A percentile compares a stretch with the other conserved stretches of the same genome.
These are phyloP conservation scores for Diabrotica undecimpunctata DNA, from an alignment of 1,140 invertebrate genomes.

Conservation along the genomic window DNA sequence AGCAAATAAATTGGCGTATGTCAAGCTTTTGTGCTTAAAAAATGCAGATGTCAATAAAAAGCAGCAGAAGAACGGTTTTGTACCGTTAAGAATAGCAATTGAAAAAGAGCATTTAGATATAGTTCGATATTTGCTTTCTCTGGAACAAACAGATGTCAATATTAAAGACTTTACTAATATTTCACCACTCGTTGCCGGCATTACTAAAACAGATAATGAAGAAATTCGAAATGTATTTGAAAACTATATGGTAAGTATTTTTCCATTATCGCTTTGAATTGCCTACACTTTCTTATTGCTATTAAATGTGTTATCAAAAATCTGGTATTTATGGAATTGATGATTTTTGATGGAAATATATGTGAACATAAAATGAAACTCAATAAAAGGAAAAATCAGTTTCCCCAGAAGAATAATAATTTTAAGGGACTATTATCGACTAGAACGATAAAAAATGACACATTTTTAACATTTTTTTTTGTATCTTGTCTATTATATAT, in stretches of 20 bases:
- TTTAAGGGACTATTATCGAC: no score
- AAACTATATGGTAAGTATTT: slow-evolving; percentile 32
- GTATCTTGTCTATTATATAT: no score
- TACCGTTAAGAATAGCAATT: slow-evolving; percentile 57
- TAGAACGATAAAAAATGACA: no score
- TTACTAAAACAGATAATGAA: slow-evolving; percentile 22
- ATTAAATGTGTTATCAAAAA: no score
- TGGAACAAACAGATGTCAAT: slow-evolving; percentile 10
- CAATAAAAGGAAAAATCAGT: no score
- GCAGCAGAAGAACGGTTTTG: slow-evolving; percentile 54
- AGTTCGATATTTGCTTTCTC: slow-evolving; percentile 51
- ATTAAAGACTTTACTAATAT: slow-evolving; percentile 32
- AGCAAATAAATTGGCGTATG: slow-evolving; percentile 49
- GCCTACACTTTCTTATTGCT: no score
- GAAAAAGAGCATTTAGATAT: slow-evolving; percentile 49
- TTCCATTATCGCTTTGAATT: background rate
- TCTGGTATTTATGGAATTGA: no score
- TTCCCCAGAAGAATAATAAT: no score
- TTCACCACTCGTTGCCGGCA: slow-evolving; percentile 32
- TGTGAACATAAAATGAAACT: no score
- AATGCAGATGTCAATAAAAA: slow-evolving; percentile 51
- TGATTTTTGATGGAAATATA: no score
- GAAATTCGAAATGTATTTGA: slow-evolving; percentile 30
- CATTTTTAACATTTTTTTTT: no score
- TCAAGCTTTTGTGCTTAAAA: slow-evolving; percentile 49